Conservation (phyloP, 1,140 invertebrate genomes). For the Adelges cooleyi region DNA sequence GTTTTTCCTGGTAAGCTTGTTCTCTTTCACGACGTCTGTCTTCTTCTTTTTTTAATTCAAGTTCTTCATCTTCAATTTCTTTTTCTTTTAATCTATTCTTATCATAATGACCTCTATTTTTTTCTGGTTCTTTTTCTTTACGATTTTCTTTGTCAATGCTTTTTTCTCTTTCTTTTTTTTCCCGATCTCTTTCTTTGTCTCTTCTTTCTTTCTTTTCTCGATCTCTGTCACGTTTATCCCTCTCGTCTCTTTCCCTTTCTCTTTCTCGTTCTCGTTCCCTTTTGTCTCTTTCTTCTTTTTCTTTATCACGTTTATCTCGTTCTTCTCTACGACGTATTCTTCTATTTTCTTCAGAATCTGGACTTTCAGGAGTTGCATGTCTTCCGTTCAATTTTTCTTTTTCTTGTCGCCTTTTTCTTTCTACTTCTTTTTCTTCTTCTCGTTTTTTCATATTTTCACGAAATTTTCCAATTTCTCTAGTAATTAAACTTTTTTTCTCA, state of each 20-base stretch:
- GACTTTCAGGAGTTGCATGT: constrained; percentile 14
- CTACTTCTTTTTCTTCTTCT: constrained; percentile 41
- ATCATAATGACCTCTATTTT: constrained; percentile 29
- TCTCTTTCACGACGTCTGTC: constrained; percentile 87
- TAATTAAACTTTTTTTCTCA: constrained; percentile 91
- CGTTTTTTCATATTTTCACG: constrained; percentile 93
- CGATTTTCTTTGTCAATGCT: constrained; percentile 34
- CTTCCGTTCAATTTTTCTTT: constrained; percentile 26
- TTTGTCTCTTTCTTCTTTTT: constrained; percentile 41
- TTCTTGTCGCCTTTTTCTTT: constrained; percentile 36
- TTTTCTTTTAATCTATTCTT: constrained; percentile 50
- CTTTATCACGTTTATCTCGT: constrained; percentile 36
- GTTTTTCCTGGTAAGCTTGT: constrained; percentile 72
- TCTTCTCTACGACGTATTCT: constrained; percentile 26
- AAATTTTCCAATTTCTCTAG: constrained; percentile 92
- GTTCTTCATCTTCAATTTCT: constrained; percentile 80
- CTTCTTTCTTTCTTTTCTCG: constrained; percentile 35
- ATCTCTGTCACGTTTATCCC: constrained; percentile 35
- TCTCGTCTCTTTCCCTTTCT: constrained; percentile 38
- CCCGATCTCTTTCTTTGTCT: constrained; percentile 35
- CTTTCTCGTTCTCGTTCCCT: constrained; percentile 40
- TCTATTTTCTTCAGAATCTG: constrained; percentile 15
- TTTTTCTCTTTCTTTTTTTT: constrained; percentile 35
- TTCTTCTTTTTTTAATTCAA: constrained; percentile 80
- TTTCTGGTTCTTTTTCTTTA: constrained; percentile 31